Percentiles rank a stretch among this genome's conserved stretches.
phyloP scores from a whole-genome alignment of 2,113 vertebrate genomes.

The Benitochromis conjunctus region DNA sequence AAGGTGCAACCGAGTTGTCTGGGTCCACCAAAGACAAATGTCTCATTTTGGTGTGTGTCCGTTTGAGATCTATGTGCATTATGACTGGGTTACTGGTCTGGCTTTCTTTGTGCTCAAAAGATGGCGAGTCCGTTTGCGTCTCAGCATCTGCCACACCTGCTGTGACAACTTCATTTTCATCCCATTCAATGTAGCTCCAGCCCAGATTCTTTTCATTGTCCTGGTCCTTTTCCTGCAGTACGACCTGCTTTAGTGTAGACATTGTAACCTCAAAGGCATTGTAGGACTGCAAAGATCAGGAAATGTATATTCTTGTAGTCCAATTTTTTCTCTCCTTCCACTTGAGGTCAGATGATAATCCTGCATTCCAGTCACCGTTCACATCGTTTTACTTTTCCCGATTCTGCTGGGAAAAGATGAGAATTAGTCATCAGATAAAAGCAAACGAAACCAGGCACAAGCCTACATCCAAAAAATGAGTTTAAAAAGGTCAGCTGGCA shows the following conservation, averaged over 20 bases:
- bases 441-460: background rate
- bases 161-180: constrained; percentile 42
- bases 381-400: constrained; percentile 15
- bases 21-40: constrained; percentile 48
- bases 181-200: constrained; percentile 73
- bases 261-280: constrained; percentile 69
- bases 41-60: constrained; percentile 61
- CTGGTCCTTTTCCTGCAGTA: constrained; percentile 60
- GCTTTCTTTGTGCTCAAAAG: constrained; percentile 56
- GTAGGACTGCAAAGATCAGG: constrained; percentile 35
- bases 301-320: constrained; percentile 29
- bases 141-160: constrained; percentile 39
- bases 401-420: constrained; percentile 23
- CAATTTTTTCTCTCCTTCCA: constrained; percentile 7
- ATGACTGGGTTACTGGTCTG: constrained; percentile 72
- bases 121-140: constrained; percentile 63
- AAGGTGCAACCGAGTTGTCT: constrained; percentile 12
- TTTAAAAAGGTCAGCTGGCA: background rate
- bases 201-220: constrained; percentile 60
- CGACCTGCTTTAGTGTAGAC: constrained; percentile 66
- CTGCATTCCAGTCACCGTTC: constrained; percentile 51
- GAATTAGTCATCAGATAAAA: constrained; percentile 5
- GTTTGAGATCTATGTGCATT: constrained; percentile 68
- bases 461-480: background rate
- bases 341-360: constrained; percentile 54